Evolutionary conservation across 2,888 invertebrate genomes (phyloP).

Genomic region (Leptopilina myrica): DNA sequence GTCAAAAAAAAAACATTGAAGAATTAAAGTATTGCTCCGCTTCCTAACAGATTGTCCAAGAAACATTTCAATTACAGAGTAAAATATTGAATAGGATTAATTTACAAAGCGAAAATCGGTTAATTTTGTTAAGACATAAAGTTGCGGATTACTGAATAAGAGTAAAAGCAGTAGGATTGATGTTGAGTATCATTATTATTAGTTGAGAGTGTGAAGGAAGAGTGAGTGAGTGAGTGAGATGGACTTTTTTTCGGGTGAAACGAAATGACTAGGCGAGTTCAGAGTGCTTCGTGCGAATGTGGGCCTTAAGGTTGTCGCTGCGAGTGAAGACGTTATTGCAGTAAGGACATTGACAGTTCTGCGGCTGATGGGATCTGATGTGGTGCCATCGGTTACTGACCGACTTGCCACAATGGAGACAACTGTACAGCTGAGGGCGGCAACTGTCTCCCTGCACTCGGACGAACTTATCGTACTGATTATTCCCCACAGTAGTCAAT

Average conservation of each 20-base stretch:
- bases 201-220: background rate
- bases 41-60: too few relatives aligned
- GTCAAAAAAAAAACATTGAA: too few relatives aligned
- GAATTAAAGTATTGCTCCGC: too few relatives aligned
- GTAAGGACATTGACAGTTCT: conserved; percentile 81
- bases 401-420: conserved; percentile 82
- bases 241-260: too few relatives aligned
- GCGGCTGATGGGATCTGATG: conserved; percentile 82
- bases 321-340: conserved; percentile 82
- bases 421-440: conserved; percentile 78
- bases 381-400: conserved; percentile 84
- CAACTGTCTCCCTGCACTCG: conserved; percentile 63
- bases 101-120: too few relatives aligned
- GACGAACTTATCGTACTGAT: conserved; percentile 67
- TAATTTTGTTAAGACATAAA: too few relatives aligned
- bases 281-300: conserved; percentile 81
- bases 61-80: too few relatives aligned
- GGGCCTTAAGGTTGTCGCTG: conserved; percentile 83
- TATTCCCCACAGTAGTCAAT: conserved; percentile 59
- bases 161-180: too few relatives aligned
- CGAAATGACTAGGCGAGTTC: conserved; percentile 45
- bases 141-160: too few relatives aligned
- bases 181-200: too few relatives aligned
- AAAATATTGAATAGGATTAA: too few relatives aligned
- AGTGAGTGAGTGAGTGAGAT: background rate